These are phyloP conservation scores for Entomyzon cyanotis DNA, from an alignment of 2,113 vertebrate species.

Conservation along the genomic window DNA sequence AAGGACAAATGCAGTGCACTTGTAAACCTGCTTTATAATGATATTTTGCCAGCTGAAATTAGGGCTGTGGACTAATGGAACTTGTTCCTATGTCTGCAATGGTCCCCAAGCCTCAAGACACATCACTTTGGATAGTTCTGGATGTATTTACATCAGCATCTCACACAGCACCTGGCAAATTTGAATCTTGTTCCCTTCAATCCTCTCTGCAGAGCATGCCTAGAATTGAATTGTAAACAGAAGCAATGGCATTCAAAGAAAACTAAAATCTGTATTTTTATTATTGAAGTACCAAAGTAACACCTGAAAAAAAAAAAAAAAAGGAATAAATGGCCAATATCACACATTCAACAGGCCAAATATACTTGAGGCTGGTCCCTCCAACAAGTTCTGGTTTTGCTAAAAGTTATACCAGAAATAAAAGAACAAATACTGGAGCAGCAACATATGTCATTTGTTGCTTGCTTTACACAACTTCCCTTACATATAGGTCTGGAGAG, in stretches of 20 bases:
- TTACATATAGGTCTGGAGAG: neutral
- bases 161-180: neutral
- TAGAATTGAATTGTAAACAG: neutral
- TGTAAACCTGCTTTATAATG: neutral
- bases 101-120: neutral
- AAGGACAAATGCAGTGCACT: neutral
- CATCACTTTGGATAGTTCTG: neutral
- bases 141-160: neutral
- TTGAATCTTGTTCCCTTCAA: neutral
- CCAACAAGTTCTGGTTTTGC: neutral
- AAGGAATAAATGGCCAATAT: neutral
- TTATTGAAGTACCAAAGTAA: neutral
- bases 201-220: neutral
- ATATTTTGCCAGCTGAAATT: neutral
- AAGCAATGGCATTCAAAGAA: neutral
- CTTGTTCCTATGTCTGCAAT: neutral
- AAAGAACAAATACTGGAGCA: neutral
- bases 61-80: neutral
- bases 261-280: neutral
- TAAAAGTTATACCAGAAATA: neutral
- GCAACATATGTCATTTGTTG: accelerated
- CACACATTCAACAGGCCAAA: neutral
- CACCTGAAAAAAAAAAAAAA: neutral
- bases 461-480: neutral
- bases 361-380: neutral